Evolutionary conservation across 2,888 invertebrate species (phyloP), one percentile per base, ranked within the genome.

Genomic region (Parapristionchus giblindavisi): DNA sequence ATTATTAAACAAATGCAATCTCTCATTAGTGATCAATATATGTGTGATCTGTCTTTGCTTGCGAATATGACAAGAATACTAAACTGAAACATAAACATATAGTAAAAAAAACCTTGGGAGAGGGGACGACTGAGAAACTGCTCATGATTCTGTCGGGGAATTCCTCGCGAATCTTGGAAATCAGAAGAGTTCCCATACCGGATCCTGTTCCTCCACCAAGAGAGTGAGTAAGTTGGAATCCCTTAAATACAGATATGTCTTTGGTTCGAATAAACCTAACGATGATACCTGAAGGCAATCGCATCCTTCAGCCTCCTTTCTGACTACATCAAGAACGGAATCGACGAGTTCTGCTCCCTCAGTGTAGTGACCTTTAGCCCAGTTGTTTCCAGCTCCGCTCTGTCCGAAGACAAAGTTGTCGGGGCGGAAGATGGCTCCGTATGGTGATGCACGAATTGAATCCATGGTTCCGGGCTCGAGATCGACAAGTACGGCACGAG

Each of bases 401-500:
- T 94, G 43, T 93, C 93, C 94, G 89, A 95, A 95, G 29, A 95
- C 93, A 89, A 94, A 96, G 90, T 96, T 96, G 90, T 96, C 95
- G 38, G 95, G 95, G 79, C 95, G 91, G 76, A 80, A 79, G 52
- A 80, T 93, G 89, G 94, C 92, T 34, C 94, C 94, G 90, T 94
- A 96, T 21, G 95, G 94, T 78, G 95, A 95, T 0, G 94, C 93
- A 81, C 95, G 92, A 80, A 97, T 95, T 0, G 95, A 94, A 90
- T 97, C 96, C 96, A 97, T 96, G 86, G 96, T 96, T 82, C 96
- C 96, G 70, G 96, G 96, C 90, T 97, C 96, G 88, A 97, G 91
- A 89, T 97, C 96, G 82, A 96, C 94, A 79, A 97, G 92, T 88
- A 96, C 93, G 85, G 95, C 95, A 81, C 96, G 92, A 17, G 96